These are phyloP conservation scores for Cataglyphis rosenhaueri DNA, from an alignment of 2,888 invertebrate genomes.

Conservation along the genomic window DNA sequence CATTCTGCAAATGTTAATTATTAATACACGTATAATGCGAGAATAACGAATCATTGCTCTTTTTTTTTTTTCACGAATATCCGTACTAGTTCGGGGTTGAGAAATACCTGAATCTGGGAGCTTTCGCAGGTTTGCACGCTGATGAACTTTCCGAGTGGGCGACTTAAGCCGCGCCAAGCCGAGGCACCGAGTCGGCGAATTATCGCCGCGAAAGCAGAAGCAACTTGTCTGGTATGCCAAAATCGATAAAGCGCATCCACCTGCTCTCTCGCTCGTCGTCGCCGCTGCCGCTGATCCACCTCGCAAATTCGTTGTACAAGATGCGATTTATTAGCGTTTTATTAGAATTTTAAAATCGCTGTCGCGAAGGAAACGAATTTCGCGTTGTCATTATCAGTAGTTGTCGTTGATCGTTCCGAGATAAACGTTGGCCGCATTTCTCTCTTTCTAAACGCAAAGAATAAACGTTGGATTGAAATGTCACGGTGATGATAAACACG, in stretches of 20 bases:
- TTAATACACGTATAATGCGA: not conserved
- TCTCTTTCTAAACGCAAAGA: constrained; percentile 17
- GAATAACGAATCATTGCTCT: not conserved
- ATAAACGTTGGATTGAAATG: constrained; percentile 39
- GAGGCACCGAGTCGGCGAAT: constrained; percentile 77
- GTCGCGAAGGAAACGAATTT: not conserved
- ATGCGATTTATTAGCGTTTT: constrained; percentile 57
- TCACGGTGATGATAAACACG: constrained; percentile 51
- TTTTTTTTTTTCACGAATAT: constrained; percentile 12
- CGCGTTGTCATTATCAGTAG: not conserved
- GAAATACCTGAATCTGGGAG: constrained; percentile 35
- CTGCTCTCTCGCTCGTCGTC: constrained; percentile 58
- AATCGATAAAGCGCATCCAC: constrained; percentile 77
- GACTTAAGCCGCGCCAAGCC: constrained; percentile 67
- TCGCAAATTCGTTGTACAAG: constrained; percentile 65
- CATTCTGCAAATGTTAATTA: not conserved
- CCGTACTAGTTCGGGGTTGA: not conserved
- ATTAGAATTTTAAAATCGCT: constrained; percentile 29
- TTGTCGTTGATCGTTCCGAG: not conserved
- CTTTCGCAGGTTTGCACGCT: constrained; percentile 32
- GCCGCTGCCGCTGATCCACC: constrained; percentile 42
- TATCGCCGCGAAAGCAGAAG: constrained; percentile 83
- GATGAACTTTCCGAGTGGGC: constrained; percentile 66
- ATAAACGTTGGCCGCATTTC: constrained; percentile 4
- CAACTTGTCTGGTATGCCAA: constrained; percentile 83